A percentile compares a stretch with the other conserved stretches of the same genome.
phyloP scores from a whole-genome alignment of 2,113 vertebrate genomes.

The Gobiocypris rarus region DNA sequence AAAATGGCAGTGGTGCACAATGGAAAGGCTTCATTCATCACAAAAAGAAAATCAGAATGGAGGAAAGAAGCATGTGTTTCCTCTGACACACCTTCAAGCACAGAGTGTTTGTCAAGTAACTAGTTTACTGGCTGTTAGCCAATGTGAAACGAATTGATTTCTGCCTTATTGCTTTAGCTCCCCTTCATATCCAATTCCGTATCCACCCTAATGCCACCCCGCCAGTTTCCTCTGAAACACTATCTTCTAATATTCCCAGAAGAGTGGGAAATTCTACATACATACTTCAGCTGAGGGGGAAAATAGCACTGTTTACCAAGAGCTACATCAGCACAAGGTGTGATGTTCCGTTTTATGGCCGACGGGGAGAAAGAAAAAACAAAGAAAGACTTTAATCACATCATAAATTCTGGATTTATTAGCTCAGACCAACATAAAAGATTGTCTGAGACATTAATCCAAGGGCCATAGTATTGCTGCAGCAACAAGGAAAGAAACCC shows the following conservation, averaged over 20 bases:
- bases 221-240: conserved; percentile 55
- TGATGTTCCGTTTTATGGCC: conserved; percentile 14
- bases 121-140: conserved; percentile 42
- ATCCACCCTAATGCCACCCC: conserved; percentile 61
- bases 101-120: conserved; percentile 15
- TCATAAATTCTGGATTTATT: conserved; percentile 35
- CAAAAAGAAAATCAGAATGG: background rate
- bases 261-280: conserved; percentile 61
- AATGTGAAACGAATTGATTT: conserved; percentile 61
- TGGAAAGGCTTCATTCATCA: too few relatives aligned
- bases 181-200: conserved; percentile 48
- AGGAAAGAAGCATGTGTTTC: background rate
- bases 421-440: conserved; percentile 15
- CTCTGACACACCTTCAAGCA: background rate
- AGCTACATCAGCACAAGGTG: background rate
- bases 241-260: conserved; percentile 57
- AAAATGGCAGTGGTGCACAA: too few relatives aligned
- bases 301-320: conserved; percentile 22
- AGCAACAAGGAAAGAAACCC: background rate
- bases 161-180: conserved; percentile 56
- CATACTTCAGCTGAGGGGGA: conserved; percentile 38
- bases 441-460: conserved; percentile 42
- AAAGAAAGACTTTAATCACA: conserved; percentile 42
- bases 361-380: conserved; percentile 23
- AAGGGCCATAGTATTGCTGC: background rate